Conservation (phyloP, 2,113 vertebrate species). For the Arizona elegans region DNA sequence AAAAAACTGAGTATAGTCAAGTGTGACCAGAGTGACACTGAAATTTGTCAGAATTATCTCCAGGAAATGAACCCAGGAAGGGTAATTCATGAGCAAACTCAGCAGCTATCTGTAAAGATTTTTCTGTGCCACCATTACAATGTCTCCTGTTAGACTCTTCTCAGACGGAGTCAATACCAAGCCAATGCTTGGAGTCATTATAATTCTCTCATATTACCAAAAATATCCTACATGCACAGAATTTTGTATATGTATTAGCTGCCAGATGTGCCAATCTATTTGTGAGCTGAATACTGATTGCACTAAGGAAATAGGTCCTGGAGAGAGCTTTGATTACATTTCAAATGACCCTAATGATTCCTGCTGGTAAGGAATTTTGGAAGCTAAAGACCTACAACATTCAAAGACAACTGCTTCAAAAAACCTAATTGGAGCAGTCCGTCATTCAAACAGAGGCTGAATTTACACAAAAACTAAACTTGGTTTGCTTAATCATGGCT, state of each 20-base stretch:
- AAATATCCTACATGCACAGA: background rate
- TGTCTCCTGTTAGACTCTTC: rapidly evolving
- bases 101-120: background rate
- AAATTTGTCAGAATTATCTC: constrained; percentile 42
- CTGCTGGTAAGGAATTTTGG: background rate
- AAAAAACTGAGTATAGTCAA: constrained; percentile 47
- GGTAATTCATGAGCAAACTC: constrained; percentile 23
- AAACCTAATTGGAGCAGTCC: background rate
- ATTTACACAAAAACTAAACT: background rate
- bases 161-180: background rate
- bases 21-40: constrained; percentile 43
- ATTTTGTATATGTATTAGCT: background rate
- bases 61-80: constrained; percentile 29
- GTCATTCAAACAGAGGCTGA: background rate
- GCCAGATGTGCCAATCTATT: background rate
- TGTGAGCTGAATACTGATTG: background rate
- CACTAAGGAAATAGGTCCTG: background rate
- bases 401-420: background rate
- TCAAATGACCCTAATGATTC: background rate
- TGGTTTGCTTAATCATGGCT: background rate
- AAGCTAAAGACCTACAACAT: background rate
- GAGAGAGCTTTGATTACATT: background rate
- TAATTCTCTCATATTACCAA: background rate
- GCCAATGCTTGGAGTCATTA: background rate
- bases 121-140: background rate